Conservation (phyloP, 2,797 vertebrate species). For the Gymnoscopelus microlampas region DNA sequence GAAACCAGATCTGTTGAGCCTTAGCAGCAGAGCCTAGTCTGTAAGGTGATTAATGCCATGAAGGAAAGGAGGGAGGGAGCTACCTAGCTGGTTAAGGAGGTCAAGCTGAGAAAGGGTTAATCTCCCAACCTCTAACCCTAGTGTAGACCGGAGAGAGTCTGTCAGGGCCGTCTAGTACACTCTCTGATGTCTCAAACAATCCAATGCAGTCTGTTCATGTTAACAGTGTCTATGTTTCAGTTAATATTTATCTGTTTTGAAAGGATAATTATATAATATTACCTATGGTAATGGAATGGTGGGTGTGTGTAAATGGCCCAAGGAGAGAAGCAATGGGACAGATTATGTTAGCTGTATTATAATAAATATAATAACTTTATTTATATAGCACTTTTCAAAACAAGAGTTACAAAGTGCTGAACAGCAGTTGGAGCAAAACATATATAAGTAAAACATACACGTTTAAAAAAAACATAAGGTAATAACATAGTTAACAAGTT, state of each 20-base stretch:
- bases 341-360: too few relatives aligned
- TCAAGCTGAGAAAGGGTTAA: slow-evolving; percentile 63
- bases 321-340: not conserved
- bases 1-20: slow-evolving; percentile 67
- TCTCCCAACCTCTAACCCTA: slow-evolving; percentile 51
- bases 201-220: slow-evolving; percentile 32
- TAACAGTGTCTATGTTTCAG: not conserved
- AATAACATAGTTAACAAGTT: too few relatives aligned
- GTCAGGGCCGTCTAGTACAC: slow-evolving; percentile 17
- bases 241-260: not conserved
- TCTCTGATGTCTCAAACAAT: slow-evolving; percentile 43
- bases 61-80: slow-evolving; percentile 41
- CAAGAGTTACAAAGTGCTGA: too few relatives aligned
- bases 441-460: too few relatives aligned
- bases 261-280: not conserved
- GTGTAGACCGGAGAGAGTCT: slow-evolving; percentile 33
- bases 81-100: slow-evolving; percentile 60
- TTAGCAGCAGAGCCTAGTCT: slow-evolving; percentile 16
- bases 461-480: too few relatives aligned
- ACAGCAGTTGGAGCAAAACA: too few relatives aligned
- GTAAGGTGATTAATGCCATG: slow-evolving; percentile 70
- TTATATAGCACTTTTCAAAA: too few relatives aligned
- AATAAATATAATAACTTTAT: too few relatives aligned
- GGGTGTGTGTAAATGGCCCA: not conserved
- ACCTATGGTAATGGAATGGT: not conserved